These are phyloP conservation scores for Myxocyprinus asiaticus DNA, from an alignment of 2,113 vertebrate species.

Conservation along the genomic window DNA sequence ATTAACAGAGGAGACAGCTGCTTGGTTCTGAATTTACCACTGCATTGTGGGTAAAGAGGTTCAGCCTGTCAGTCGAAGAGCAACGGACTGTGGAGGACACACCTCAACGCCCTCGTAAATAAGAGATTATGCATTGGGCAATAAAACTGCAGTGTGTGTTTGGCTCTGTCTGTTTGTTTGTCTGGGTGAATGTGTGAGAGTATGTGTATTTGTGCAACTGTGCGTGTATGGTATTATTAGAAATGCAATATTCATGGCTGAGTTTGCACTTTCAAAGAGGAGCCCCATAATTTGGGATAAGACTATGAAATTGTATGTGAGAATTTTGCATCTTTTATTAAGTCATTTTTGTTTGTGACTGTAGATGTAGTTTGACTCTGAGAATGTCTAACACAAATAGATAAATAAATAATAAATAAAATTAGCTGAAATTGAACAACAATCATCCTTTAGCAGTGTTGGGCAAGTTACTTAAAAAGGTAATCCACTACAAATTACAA, in stretches of 20 bases:
- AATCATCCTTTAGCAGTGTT: too few species aligned
- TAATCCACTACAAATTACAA: too few species aligned
- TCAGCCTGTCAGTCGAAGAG: constrained; percentile 69
- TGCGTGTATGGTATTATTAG: constrained; percentile 46
- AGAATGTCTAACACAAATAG: constrained; percentile 23
- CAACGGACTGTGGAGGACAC: constrained; percentile 72
- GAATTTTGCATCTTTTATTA: constrained; percentile 26
- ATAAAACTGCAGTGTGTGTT: constrained; percentile 66
- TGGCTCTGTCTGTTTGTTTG: constrained; percentile 33
- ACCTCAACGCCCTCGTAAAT: constrained; percentile 68
- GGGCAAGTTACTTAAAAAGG: too few species aligned
- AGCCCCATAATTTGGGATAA: constrained; percentile 37
- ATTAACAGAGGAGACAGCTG: constrained; percentile 54
- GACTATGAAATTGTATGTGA: constrained; percentile 29
- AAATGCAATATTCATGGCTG: constrained; percentile 55
- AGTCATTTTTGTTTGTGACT: background rate
- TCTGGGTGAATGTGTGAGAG: constrained; percentile 15
- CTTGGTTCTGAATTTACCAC: constrained; percentile 61
- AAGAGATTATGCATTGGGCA: constrained; percentile 79
- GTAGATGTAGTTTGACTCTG: background rate
- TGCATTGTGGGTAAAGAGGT: constrained; percentile 65
- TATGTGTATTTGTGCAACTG: constrained; percentile 34
- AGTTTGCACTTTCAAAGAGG: constrained; percentile 55
- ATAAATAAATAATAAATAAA: constrained; percentile 53
- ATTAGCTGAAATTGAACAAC: background rate